phyloP scores from a whole-genome alignment of 2,888 invertebrate species.

The Eledona agricola region DNA sequence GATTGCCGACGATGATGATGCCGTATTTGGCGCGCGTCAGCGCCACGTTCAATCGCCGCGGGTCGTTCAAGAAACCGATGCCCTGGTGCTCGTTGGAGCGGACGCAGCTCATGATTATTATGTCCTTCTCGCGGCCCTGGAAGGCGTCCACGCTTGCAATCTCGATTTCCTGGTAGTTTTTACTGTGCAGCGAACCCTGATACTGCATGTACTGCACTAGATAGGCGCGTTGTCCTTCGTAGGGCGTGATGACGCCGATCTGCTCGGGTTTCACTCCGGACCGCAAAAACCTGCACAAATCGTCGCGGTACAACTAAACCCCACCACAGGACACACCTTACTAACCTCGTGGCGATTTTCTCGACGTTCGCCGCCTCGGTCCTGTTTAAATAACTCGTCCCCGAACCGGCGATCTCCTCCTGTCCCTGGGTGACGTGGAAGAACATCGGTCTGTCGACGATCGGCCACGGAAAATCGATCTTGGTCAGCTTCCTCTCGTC shows the following conservation, averaged over 20 bases:
- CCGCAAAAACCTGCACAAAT: conserved; percentile 83
- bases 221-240: conserved; percentile 98
- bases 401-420: conserved; percentile 98
- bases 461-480: conserved; percentile 98
- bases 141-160: conserved; percentile 99
- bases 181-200: conserved; percentile 95
- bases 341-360: conserved; percentile 85
- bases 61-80: conserved; percentile 98
- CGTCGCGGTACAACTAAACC: too few relatives aligned
- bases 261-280: conserved; percentile 97
- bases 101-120: conserved; percentile 99
- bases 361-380: conserved; percentile 99
- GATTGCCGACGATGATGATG: conserved; percentile 98
- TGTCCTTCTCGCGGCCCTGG: conserved; percentile 98
- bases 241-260: conserved; percentile 98
- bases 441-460: conserved; percentile 96
- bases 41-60: conserved; percentile 96
- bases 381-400: conserved; percentile 97
- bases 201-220: conserved; percentile 99
- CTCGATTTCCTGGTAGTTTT: conserved; percentile 97
- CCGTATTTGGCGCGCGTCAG: conserved; percentile 97
- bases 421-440: conserved; percentile 98
- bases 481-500: conserved; percentile 90
- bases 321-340: conserved; percentile 5
- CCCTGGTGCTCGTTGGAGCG: conserved; percentile 97